phyloP scores from a whole-genome alignment of 2,888 invertebrate genomes.

The Leucozona laternaria region DNA sequence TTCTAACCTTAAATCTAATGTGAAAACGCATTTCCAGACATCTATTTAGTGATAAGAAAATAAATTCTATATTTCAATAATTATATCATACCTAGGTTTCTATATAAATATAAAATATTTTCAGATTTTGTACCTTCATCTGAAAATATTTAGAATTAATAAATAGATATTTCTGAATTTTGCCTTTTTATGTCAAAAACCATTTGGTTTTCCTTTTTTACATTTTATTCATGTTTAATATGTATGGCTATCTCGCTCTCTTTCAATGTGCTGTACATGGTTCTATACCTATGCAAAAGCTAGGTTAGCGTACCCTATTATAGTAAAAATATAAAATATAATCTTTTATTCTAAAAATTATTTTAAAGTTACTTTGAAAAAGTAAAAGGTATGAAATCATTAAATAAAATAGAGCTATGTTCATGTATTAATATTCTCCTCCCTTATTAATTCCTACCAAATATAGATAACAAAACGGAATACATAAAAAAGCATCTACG shows the following conservation, averaged over 20 bases:
- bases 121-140: too few species aligned
- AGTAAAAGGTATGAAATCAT: background rate
- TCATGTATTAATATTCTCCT: background rate
- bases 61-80: background rate
- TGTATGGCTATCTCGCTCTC: background rate
- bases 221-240: background rate
- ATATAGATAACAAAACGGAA: background rate
- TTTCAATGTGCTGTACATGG: background rate
- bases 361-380: background rate
- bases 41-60: background rate
- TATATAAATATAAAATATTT: background rate
- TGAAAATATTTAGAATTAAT: too few species aligned
- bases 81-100: background rate
- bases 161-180: background rate
- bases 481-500: conserved; percentile 14
- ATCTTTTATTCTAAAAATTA: background rate
- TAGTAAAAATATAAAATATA: too few species aligned
- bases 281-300: background rate
- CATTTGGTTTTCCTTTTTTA: background rate
- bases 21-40: background rate
- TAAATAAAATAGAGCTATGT: background rate
- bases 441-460: background rate
- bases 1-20: background rate
- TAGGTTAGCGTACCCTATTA: background rate
- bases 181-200: background rate